phyloP scores from a whole-genome alignment of 2,888 invertebrate species.

The Hypolimnas misippus region DNA sequence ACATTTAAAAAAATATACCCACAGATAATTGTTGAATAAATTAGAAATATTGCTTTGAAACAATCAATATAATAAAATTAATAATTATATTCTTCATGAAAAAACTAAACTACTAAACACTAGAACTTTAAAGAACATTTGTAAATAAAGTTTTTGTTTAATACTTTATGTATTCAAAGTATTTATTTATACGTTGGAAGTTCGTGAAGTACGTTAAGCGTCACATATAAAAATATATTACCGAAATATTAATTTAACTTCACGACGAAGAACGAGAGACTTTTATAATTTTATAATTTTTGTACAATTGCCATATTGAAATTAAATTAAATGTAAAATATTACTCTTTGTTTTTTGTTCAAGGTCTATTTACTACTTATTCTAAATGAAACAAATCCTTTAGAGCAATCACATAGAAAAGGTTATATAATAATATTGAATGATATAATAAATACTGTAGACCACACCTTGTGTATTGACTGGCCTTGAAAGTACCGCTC shows the following conservation, averaged over 20 bases:
- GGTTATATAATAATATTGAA: too few species aligned
- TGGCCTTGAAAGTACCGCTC: too few species aligned
- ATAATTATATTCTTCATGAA: too few species aligned
- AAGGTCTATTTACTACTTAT: too few species aligned
- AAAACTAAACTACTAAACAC: too few species aligned
- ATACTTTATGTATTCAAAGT: neutral
- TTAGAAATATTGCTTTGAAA: neutral
- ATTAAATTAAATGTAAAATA: constrained; percentile 38
- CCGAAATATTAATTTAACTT: constrained; percentile 7
- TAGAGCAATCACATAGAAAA: too few species aligned
- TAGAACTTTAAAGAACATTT: too few species aligned
- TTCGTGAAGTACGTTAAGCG: neutral
- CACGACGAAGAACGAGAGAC: neutral
- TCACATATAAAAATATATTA: neutral
- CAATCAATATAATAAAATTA: neutral
- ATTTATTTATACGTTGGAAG: neutral
- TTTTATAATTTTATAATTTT: constrained; percentile 49
- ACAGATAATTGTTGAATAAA: neutral
- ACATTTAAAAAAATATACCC: too few species aligned
- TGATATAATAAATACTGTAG: too few species aligned
- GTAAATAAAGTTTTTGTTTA: neutral
- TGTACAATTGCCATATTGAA: constrained; percentile 59
- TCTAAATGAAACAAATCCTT: too few species aligned
- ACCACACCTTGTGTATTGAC: too few species aligned
- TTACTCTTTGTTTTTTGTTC: neutral